Evolutionary conservation across 2,888 invertebrate species (phyloP).

Genomic region (Cosmia trapezina): DNA sequence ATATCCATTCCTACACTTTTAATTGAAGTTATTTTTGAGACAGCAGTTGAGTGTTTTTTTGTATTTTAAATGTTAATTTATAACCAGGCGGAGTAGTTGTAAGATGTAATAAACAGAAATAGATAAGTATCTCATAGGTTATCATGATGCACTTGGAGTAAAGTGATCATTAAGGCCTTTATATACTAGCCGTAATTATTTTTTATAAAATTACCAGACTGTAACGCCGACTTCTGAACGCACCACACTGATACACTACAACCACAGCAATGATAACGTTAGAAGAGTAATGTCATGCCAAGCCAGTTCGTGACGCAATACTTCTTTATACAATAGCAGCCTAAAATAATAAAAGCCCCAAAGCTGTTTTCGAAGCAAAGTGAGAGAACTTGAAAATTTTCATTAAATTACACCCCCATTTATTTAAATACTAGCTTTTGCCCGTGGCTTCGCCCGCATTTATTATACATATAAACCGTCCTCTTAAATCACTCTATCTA

Average conservation of each 20-base stretch:
- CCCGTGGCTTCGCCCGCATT: no score
- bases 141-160: conserved; percentile 35
- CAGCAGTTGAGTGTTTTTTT: neutral
- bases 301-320: neutral
- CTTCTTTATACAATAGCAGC: neutral
- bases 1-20: neutral
- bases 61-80: neutral
- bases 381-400: neutral
- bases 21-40: neutral
- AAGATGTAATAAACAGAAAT: conserved; percentile 9
- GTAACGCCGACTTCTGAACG: neutral
- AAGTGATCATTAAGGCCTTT: conserved; percentile 19
- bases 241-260: no score
- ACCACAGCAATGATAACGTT: neutral
- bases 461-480: no score
- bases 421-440: neutral
- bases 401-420: neutral
- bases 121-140: conserved; percentile 25
- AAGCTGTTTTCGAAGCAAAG: neutral
- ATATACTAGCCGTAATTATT: neutral
- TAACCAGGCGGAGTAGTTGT: neutral
- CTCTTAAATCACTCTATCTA: no score
- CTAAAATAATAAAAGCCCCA: neutral
- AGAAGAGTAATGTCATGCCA: neutral
- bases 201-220: neutral